Evolutionary conservation across 2,888 invertebrate genomes (phyloP), one percentile per base, ranked within the genome.

Genomic region (Amphipyra berbera): DNA sequence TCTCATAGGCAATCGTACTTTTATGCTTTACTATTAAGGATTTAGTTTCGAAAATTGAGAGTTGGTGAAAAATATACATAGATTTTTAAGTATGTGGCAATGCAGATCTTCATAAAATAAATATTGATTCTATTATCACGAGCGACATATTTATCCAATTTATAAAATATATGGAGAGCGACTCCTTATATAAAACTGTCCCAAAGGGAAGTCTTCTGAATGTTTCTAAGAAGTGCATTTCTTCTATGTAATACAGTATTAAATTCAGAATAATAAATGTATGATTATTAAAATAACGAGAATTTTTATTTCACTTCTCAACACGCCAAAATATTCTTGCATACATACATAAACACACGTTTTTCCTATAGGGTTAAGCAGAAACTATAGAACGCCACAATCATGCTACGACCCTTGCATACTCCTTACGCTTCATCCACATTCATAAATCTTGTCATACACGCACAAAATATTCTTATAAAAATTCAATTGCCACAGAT

Each of bases 201-300:
- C 95, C 95, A 90, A 93, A 94, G 94, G 95, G 95, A 95, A 95
- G 97, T 97, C 97, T 97, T 97, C 97, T 97, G 97, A 97, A 97
- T 97, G 97, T 97, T 97, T 97, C 97, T 96, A 96, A 96, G 96
- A 97, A 97, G 97, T 97, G 97, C 97, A 97, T 97, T 97, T 97
- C 97, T 97, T 97, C 97, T 97, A 97, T 97, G 97, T 97, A 97
- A 97, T 97, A 97, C 97, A 97, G 97, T 97, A 97, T 97, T 97
- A 97, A 96, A 96, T 96, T 96, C 96, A 89, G 93, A 94, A 92
- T 95, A 95, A 93, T 95, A 95, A 95, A 95, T 94, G 92, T 89
- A 95, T 95, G 92, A 79, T 79, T 94, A 93, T 92, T 88, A 91
- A 60, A 37, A 27, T 14, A 33, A 0, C 0, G 14, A 10, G 6